phyloP scores from a whole-genome alignment of 2,888 invertebrate genomes.

The Aromia moschata region DNA sequence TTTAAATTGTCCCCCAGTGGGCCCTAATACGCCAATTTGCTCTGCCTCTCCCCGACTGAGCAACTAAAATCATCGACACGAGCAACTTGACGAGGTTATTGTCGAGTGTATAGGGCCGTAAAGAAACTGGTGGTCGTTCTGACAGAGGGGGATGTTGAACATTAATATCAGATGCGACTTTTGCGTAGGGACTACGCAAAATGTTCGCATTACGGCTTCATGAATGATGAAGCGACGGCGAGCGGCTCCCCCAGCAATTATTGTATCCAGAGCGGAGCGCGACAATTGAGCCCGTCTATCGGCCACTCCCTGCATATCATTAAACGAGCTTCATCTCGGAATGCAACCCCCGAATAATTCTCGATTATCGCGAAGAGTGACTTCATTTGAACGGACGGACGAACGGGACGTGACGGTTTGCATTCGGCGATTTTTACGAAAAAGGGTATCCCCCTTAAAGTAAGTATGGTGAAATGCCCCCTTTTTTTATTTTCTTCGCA shows the following conservation, averaged over 20 bases:
- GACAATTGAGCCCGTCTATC: constrained; percentile 23
- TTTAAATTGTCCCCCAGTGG: too few species aligned
- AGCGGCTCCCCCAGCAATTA: constrained; percentile 16
- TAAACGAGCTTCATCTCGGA: constrained; percentile 23
- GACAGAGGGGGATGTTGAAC: too few species aligned
- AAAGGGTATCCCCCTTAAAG: too few species aligned
- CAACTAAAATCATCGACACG: too few species aligned
- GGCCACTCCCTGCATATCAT: constrained; percentile 15
- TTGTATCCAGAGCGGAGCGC: background rate
- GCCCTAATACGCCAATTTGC: too few species aligned
- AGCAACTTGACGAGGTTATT: too few species aligned
- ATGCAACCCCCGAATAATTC: constrained; percentile 5
- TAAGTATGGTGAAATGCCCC: too few species aligned
- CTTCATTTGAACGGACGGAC: background rate
- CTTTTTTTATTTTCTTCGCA: too few species aligned
- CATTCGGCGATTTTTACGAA: constrained; percentile 26
- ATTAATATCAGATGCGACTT: too few species aligned
- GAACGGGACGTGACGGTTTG: constrained; percentile 18
- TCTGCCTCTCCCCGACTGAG: too few species aligned
- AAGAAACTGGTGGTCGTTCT: too few species aligned
- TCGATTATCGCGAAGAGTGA: constrained; percentile 19
- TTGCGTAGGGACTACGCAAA: background rate
- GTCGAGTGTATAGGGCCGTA: too few species aligned
- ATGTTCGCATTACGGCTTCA: background rate
- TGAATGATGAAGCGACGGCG: constrained; percentile 13